Evolutionary conservation across 2,113 vertebrate genomes (phyloP).

Genomic region (Platanista minor): DNA sequence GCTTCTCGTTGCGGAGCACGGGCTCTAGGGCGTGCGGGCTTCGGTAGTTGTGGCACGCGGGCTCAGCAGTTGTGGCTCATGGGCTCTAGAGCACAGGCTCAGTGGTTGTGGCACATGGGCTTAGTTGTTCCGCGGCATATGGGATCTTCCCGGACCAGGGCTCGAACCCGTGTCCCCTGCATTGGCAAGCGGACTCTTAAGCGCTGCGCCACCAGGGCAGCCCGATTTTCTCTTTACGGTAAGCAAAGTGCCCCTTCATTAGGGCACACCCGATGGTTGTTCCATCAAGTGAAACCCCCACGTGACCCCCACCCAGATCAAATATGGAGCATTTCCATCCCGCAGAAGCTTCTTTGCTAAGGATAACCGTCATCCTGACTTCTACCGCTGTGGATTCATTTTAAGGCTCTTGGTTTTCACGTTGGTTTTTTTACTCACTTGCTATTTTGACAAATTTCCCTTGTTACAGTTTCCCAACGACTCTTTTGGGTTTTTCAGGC

Average conservation of each 20-base stretch:
- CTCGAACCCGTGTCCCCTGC: too few relatives aligned
- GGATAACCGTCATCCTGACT: not conserved
- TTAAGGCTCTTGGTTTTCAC: not conserved
- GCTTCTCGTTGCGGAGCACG: too few relatives aligned
- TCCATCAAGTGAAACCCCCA: not conserved
- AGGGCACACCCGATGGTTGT: not conserved
- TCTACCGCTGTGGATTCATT: not conserved
- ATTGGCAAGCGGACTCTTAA: too few relatives aligned
- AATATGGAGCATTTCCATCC: too few relatives aligned
- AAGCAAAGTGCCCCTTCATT: not conserved
- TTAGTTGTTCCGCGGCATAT: too few relatives aligned
- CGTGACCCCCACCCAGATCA: rapidly evolving
- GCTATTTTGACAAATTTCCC: not conserved
- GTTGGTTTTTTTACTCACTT: not conserved
- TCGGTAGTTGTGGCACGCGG: too few relatives aligned
- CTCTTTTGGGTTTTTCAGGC: not conserved
- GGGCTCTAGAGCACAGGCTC: too few relatives aligned
- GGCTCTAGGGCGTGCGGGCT: too few relatives aligned
- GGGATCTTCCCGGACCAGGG: too few relatives aligned
- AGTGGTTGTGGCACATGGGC: too few relatives aligned
- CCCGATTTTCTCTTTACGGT: not conserved
- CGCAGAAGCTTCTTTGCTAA: not conserved
- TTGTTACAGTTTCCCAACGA: not conserved
- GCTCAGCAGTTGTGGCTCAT: too few relatives aligned
- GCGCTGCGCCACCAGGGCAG: not conserved